phyloP scores from a whole-genome alignment of 2,797 vertebrate species.

The Mus spretus region DNA sequence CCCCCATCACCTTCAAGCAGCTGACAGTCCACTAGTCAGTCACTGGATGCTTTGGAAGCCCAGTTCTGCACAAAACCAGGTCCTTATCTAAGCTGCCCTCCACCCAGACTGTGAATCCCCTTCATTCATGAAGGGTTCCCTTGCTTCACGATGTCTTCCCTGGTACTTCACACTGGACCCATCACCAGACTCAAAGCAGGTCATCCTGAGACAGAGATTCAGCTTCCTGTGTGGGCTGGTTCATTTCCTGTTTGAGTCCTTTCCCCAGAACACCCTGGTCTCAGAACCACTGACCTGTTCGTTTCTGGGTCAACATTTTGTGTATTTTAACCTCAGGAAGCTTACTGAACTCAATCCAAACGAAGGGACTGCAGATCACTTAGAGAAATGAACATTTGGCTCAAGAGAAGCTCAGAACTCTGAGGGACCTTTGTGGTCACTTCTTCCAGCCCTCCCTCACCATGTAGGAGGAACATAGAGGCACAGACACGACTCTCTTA shows the following conservation, averaged over 20 bases:
- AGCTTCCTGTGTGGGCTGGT: not conserved
- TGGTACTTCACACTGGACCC: not conserved
- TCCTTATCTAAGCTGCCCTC: not conserved
- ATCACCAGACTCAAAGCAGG: not conserved
- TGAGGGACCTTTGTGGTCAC: not conserved
- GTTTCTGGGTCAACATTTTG: not conserved
- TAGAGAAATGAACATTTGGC: not conserved
- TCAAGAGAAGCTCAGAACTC: not conserved
- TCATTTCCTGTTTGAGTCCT: conserved; percentile 34
- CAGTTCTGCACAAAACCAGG: not conserved
- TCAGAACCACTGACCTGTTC: not conserved
- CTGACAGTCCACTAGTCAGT: not conserved
- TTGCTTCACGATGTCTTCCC: not conserved
- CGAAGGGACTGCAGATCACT: not conserved
- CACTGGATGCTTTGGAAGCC: not conserved
- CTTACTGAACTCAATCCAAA: not conserved
- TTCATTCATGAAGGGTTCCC: accelerated
- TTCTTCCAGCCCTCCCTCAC: not conserved
- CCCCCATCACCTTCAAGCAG: accelerated
- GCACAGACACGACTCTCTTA: not conserved
- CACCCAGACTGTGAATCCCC: not conserved
- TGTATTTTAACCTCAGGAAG: not conserved
- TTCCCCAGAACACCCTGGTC: conserved; percentile 28
- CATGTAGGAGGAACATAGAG: not conserved
- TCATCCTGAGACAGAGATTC: not conserved